phyloP scores from a whole-genome alignment of 2,113 vertebrate genomes.

The Dryoscopus gambensis region DNA sequence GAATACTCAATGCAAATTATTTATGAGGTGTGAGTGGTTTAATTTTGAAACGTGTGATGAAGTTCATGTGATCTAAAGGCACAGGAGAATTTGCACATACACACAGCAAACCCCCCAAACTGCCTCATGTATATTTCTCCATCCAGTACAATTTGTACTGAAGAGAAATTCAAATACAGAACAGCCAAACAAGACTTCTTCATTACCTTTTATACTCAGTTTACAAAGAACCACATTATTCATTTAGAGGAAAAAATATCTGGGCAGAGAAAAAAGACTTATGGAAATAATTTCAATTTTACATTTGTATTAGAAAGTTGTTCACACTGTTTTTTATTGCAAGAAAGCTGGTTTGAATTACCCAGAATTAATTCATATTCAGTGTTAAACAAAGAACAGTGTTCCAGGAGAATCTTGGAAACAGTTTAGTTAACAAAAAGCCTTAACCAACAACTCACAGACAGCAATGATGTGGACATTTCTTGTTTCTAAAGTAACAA shows the following conservation, averaged over 20 bases:
- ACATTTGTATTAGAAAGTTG: neutral
- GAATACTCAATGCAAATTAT: neutral
- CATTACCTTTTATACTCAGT: neutral
- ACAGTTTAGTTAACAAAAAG: neutral
- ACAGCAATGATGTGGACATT: neutral
- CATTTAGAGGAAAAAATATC: neutral
- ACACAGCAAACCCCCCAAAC: neutral
- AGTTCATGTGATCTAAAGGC: neutral
- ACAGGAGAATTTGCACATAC: neutral
- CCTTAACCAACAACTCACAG: neutral
- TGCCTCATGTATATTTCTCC: rapidly evolving
- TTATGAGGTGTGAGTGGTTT: neutral
- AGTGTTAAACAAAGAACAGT: neutral
- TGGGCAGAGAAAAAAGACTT: neutral
- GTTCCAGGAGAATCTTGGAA: neutral
- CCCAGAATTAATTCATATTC: neutral
- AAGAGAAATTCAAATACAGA: neutral
- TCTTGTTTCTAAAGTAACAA: neutral
- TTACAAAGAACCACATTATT: neutral
- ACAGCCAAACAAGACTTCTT: neutral
- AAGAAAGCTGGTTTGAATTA: neutral
- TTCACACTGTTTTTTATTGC: constrained; percentile 32
- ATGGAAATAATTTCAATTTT: neutral
- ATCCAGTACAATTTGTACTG: neutral
- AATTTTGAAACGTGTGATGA: neutral